Evolutionary conservation across 1,140 invertebrate genomes (phyloP).

Genomic region (Aleiodes sp.): DNA sequence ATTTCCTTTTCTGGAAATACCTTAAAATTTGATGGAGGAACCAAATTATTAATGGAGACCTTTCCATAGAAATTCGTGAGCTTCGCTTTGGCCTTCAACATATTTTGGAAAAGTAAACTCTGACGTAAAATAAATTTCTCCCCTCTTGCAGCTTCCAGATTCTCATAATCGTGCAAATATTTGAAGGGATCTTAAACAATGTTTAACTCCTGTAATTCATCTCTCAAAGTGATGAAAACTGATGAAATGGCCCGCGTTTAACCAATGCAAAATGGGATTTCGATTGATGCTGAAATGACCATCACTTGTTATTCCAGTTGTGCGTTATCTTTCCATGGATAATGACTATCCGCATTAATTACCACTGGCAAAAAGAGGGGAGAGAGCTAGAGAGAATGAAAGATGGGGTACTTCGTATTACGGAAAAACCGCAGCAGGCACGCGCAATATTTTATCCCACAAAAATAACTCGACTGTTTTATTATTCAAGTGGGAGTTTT

Average conservation of each 20-base stretch:
- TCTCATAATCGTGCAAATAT: no score
- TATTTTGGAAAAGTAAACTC: no score
- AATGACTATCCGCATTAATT: conserved; percentile 24
- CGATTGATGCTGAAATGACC: not conserved
- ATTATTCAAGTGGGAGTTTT: conserved; percentile 35
- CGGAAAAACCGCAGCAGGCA: conserved; percentile 10
- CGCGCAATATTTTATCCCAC: conserved; percentile 24
- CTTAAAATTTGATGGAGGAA: no score
- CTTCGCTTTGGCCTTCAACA: no score
- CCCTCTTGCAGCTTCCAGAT: no score
- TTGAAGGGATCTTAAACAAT: no score
- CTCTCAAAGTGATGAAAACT: not conserved
- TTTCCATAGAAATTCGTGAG: no score
- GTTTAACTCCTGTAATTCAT: no score
- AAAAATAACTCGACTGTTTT: conserved; percentile 28
- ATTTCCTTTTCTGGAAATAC: no score
- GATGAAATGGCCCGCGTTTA: not conserved
- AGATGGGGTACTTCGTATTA: not conserved
- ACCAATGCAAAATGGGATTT: not conserved
- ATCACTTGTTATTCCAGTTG: conserved; percentile 2
- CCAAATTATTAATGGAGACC: no score
- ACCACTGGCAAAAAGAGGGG: not conserved
- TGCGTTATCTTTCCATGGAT: conserved; percentile 5
- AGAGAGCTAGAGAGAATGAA: not conserved
- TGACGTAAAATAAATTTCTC: no score